Evolutionary conservation across 2,797 vertebrate genomes (phyloP), one percentile per base, ranked within the genome.

Genomic region (Morus bassanus): DNA sequence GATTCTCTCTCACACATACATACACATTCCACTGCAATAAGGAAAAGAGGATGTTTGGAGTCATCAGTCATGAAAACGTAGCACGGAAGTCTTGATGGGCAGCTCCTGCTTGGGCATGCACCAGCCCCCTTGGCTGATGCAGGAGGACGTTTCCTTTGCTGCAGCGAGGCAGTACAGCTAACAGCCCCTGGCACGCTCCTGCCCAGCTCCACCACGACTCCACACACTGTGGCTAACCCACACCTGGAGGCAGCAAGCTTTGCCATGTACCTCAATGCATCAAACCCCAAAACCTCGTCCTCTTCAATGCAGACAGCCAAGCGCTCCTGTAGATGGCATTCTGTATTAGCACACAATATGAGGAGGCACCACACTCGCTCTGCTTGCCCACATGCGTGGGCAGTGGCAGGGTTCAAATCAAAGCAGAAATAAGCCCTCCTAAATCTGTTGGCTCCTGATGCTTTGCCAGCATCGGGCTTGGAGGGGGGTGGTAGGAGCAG

Each of bases 301-400:
- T 61, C 60, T 70, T 41, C 48, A 67, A 33, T 6, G 15, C 28
- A 70, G 41, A 31, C 39, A 48, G 11, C 21, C 57, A 35, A 37
- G 46, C 1, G 2, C 23, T 63, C 25, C 56, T 30, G 2, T 2
- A 61, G 46, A 27, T 4, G 18, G 56, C 43, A n/a, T 59, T 89
- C 63, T 16, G 48, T 41, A 53, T 37, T 28, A 64, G 27, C 0
- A 0, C 13, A 28, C 0, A 0, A 70, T 6, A n/a, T 28, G 21
- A 50, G 15, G 25, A 74, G 54, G 43, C 39, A 79, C n/a, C 21
- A 10, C 18, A 18, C 43, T 45, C 18, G 18, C 43, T 18, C 43
- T 45, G 43, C 43, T 45, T 45, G 43, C 43, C 43, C 43, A 18
- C 43, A 18, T 45, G 43, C 43, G 43, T 45, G 43, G 43, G 43